Percentiles rank a stretch among this genome's conserved stretches.
phyloP scores from a whole-genome alignment of 1,140 invertebrate genomes.

The Sinella curviseta region DNA sequence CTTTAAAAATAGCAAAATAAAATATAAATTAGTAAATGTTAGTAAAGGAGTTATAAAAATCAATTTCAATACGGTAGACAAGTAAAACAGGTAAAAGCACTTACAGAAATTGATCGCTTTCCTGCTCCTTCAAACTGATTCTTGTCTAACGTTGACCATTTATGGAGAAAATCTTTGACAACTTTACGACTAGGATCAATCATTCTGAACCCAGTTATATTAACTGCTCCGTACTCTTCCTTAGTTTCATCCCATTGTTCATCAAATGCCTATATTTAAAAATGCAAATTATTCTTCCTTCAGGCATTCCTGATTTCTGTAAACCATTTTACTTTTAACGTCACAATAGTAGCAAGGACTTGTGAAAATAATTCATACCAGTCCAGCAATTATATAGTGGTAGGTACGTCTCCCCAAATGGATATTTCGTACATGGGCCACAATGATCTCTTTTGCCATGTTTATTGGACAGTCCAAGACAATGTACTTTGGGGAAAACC shows the following conservation, averaged over 20 bases:
- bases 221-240: constrained; percentile 61
- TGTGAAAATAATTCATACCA: constrained; percentile 51
- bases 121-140: constrained; percentile 45
- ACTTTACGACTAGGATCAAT: constrained; percentile 74
- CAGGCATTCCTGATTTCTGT: too few relatives aligned
- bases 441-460: constrained; percentile 56
- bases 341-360: background rate
- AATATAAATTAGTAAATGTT: background rate
- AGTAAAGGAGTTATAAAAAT: background rate
- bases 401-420: constrained; percentile 58
- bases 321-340: background rate
- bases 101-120: constrained; percentile 43
- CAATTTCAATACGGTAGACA: background rate
- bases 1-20: constrained; percentile 50
- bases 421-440: constrained; percentile 56
- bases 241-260: constrained; percentile 42
- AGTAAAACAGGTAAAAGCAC: background rate
- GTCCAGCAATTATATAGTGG: constrained; percentile 57
- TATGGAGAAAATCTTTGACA: constrained; percentile 64
- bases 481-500: constrained; percentile 53
- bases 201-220: constrained; percentile 92
- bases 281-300: background rate
- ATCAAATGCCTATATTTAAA: constrained; percentile 43
- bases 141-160: constrained; percentile 39
- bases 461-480: constrained; percentile 55